Base-by-base conservation (phyloP, 2,888 invertebrate genomes). In the Cordylochernes scorpioides region DNA sequence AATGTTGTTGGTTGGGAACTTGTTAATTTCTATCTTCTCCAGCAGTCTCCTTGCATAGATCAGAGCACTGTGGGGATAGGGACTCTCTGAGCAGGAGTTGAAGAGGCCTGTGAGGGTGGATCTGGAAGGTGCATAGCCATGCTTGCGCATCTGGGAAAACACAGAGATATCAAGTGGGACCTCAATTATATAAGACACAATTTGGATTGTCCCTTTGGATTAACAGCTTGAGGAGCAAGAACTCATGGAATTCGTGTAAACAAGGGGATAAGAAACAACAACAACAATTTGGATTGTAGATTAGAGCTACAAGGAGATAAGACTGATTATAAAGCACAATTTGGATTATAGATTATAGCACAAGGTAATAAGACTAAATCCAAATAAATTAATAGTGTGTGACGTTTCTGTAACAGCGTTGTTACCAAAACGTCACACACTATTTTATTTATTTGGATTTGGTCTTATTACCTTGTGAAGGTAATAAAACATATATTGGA, bases 21-120 rank as follows among this genome's bases (percentile, higher is more conserved):
- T 55, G 5, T 64, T 71, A 42, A 70, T 66, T 27, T 61, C 50
- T 62, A 84, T 69, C 3, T 65, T 53, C 33, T 65, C 54, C 30
- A 68, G 58, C 28, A 88, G 55, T 35, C 64, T 53, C 14, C 54
- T 58, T 0, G 80, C 71, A 48, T 65, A 60, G 29, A 62, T 57
- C 21, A 82, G 50, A 1, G 73, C 78, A 51, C 71, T 65, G 25
- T 55, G 49, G 3, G 59, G 54, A 36, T 44, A 44, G 0, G 72
- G 71, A 32, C 70, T 70, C 49, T 75, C 73, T 1, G 77, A 67
- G 52, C 84, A 86, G 2, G 78, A 72, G 55, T 80, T 75, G 48
- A 91, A 73, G 16, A 91, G 58, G 34, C 71, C 71, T 1, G 80
- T 80, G 45, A 77, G 80, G 0, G 71, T 70, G 12, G 70, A 67